phyloP scores from a whole-genome alignment of 2,888 invertebrate genomes.

The Pelosia muscerda region DNA sequence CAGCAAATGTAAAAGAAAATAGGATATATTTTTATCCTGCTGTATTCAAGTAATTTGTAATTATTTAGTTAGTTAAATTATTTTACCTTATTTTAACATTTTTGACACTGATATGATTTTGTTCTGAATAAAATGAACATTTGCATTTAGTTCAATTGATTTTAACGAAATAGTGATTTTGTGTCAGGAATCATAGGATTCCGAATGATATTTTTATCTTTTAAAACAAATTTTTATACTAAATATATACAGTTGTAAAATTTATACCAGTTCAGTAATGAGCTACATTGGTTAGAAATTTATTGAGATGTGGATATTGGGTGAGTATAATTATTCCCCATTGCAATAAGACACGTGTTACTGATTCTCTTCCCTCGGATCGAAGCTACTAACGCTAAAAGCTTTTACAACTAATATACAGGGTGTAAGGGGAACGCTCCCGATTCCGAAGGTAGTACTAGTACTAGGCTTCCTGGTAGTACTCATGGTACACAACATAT shows the following conservation, averaged over 20 bases:
- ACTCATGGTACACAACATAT: no score
- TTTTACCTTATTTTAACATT: neutral
- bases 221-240: constrained; percentile 35
- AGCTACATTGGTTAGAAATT: constrained; percentile 38
- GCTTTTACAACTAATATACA: neutral
- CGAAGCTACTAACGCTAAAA: neutral
- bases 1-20: neutral
- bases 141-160: neutral
- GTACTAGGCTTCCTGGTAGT: no score
- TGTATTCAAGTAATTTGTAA: neutral
- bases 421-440: no score
- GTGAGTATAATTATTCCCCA: neutral
- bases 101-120: neutral
- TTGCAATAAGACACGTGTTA: neutral
- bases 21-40: neutral
- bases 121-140: neutral
- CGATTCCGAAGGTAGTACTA: no score
- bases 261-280: constrained; percentile 28
- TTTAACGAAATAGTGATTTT: neutral
- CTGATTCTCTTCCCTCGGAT: neutral
- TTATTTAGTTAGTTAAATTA: neutral
- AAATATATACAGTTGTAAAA: constrained; percentile 17
- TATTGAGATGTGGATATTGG: no score
- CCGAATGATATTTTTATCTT: constrained; percentile 37
- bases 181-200: constrained; percentile 19